Evolutionary conservation across 2,888 invertebrate species (phyloP).

Genomic region (Drosophila neutralis): DNA sequence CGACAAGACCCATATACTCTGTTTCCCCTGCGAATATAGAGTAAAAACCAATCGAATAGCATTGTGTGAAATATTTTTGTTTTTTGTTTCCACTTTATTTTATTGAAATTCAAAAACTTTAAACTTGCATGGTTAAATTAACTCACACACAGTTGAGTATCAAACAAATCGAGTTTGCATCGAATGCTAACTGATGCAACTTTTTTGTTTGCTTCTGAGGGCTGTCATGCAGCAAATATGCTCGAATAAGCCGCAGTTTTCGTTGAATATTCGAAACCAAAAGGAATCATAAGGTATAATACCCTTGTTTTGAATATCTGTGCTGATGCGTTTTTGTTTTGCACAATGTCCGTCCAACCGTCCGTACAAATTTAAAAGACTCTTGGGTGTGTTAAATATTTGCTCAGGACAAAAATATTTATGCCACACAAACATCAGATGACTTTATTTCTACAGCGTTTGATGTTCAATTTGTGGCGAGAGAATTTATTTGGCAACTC

Average conservation of each 20-base stretch:
- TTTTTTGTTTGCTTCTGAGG: slow-evolving; percentile 30
- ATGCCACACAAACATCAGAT: neutral
- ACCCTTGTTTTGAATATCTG: neutral
- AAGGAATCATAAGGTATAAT: slow-evolving; percentile 2
- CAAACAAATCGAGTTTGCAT: slow-evolving; percentile 49
- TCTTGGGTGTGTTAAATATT: neutral
- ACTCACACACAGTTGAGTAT: slow-evolving; percentile 41
- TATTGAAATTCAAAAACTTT: slow-evolving; percentile 33
- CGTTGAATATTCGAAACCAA: slow-evolving; percentile 5
- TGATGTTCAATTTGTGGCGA: neutral
- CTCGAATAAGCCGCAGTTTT: slow-evolving; percentile 39
- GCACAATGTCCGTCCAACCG: neutral
- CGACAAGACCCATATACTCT: neutral
- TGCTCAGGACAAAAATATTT: neutral
- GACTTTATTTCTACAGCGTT: neutral
- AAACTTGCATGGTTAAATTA: slow-evolving; percentile 59
- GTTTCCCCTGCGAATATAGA: neutral
- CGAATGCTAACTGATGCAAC: slow-evolving; percentile 31
- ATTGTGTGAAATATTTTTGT: slow-evolving; percentile 49
- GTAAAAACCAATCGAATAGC: slow-evolving; percentile 15
- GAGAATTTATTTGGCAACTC: neutral
- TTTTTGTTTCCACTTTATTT: slow-evolving; percentile 20
- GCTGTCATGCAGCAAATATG: slow-evolving; percentile 26
- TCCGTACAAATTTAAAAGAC: neutral
- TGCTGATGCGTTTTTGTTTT: neutral